Percentiles rank a stretch among this genome's conserved stretches.
phyloP scores from a whole-genome alignment of 2,113 vertebrate genomes.

The Indicator maculatus region DNA sequence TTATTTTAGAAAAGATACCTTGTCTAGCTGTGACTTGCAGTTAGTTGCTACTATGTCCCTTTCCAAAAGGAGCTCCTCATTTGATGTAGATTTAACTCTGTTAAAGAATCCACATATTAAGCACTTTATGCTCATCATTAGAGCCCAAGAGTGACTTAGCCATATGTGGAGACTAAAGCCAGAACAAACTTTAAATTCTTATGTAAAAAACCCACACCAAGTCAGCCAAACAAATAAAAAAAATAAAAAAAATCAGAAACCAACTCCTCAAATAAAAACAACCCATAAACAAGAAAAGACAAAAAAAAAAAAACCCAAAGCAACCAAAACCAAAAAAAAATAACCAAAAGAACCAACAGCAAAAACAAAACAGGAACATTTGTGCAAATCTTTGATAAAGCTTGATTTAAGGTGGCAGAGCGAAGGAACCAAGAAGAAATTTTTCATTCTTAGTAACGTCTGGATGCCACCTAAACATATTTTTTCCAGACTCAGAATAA shows the following conservation, averaged over 20 bases:
- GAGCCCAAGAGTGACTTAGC: not conserved
- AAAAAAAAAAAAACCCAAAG: too few species aligned
- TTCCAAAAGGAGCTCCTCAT: not conserved
- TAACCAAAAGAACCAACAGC: not conserved
- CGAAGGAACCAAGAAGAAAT: not conserved
- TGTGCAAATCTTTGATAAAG: not conserved
- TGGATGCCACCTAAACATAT: not conserved
- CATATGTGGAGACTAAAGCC: not conserved
- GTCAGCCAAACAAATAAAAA: not conserved
- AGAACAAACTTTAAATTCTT: not conserved
- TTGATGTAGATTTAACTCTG: not conserved
- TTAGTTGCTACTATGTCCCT: not conserved
- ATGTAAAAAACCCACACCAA: not conserved
- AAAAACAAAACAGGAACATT: not conserved
- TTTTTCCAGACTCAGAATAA: not conserved
- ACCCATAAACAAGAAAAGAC: too few species aligned
- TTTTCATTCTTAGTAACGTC: not conserved
- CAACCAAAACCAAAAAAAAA: not conserved
- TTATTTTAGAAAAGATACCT: constrained; percentile 6
- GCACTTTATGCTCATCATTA: not conserved
- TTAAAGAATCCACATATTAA: not conserved
- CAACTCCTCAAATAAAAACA: not conserved
- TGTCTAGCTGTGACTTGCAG: not conserved
- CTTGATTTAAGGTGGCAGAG: not conserved
- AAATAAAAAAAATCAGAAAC: not conserved